These are phyloP conservation scores for Laothoe populi DNA, from an alignment of 2,888 invertebrate species.

Conservation along the genomic window DNA sequence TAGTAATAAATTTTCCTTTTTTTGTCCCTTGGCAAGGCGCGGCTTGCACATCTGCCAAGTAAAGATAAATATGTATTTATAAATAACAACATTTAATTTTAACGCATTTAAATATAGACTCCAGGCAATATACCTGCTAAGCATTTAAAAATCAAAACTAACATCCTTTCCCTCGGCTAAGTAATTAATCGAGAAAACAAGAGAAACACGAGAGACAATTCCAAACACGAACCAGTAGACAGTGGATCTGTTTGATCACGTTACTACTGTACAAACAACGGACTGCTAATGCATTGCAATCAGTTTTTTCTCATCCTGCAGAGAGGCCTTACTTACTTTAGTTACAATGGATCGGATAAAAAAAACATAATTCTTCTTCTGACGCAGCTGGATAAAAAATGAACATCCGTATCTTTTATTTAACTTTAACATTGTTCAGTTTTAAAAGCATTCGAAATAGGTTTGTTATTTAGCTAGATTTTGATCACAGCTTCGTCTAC, in stretches of 20 bases:
- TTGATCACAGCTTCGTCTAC: too few relatives aligned
- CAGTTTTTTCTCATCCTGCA: slow-evolving; percentile 5
- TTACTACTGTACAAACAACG: slow-evolving; percentile 8
- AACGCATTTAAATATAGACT: too few relatives aligned
- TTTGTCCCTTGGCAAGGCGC: too few relatives aligned
- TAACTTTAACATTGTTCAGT: background rate
- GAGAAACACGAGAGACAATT: slow-evolving; percentile 11
- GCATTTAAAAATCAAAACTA: background rate
- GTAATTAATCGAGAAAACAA: slow-evolving; percentile 2
- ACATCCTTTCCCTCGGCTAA: slow-evolving; percentile 1
- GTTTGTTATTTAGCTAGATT: background rate
- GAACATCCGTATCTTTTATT: slow-evolving; percentile 9
- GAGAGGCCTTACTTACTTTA: background rate
- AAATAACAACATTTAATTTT: too few relatives aligned
- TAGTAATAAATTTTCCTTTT: too few relatives aligned
- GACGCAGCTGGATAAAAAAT: background rate
- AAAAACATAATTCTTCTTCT: background rate
- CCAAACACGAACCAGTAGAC: slow-evolving; percentile 8
- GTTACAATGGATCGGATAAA: background rate
- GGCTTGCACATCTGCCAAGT: too few relatives aligned
- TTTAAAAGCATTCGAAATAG: background rate
- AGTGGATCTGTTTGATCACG: slow-evolving; percentile 3
- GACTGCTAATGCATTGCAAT: slow-evolving; percentile 18
- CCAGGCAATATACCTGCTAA: background rate
- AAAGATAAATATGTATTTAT: too few relatives aligned